Base-by-base conservation (phyloP, 2,888 invertebrate species). In the Siphlonurus alternatus region DNA sequence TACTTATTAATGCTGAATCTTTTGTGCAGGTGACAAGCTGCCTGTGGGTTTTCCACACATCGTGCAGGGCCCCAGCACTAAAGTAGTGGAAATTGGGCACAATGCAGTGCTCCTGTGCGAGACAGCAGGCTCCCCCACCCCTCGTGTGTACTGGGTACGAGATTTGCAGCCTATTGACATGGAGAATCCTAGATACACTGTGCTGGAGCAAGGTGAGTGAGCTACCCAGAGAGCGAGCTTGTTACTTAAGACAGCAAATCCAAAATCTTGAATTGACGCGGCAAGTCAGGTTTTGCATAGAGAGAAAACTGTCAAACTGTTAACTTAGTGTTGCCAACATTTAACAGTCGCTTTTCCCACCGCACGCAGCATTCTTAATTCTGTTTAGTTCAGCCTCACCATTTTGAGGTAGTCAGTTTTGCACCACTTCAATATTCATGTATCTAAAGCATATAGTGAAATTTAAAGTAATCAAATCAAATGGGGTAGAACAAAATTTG, bases 41-140 rank as follows among this genome's bases (percentile, higher is more conserved):
- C 81, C 81, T 1, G 64, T 68, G 54, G 81, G 81, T 23, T 82
- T 80, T 69, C 82, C 82, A 1, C 71, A 72, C 61, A 80, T 82
- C 67, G 73, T 73, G 51, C 73, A 76, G 22, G 77, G 78, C 67
- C 81, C 81, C 0, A 74, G 73, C 24, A 73, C 80, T 68, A 78
- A 78, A 69, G 79, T 79, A 1, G 80, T 81, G 51, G 82, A 82
- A 70, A 78, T 78, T 67, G 81, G 79, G 53, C 74, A 78, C 63
- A 77, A 76, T 56, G 78, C 80, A 1, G 73, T 77, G 15, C 73
- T 82, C 66, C 73, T 74, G 53, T 82, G 82, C 69, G 71, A 74
- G 62, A 80, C 78, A 1, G 72, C 72, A 1, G 80, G 79, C 53
- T 73, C 73, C 63, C 72, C 74, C 22, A 66, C 69, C 10, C 78